Base-by-base conservation (phyloP, 1,140 invertebrate species). In the Berghia stephanieae region DNA sequence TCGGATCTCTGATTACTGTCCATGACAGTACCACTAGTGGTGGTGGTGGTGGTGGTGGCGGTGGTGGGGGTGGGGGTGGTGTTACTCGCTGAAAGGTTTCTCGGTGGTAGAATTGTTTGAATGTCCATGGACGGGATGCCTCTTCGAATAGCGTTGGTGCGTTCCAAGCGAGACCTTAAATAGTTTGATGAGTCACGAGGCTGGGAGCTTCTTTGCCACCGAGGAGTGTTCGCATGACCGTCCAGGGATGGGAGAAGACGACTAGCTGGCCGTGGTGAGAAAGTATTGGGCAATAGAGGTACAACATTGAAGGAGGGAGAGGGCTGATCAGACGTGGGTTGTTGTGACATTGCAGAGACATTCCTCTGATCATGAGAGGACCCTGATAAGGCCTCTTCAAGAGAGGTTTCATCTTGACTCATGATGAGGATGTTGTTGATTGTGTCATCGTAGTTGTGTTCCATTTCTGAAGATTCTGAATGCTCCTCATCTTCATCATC, bases 401-500 rank as follows among this genome's bases (percentile, higher is more conserved):
- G 63, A 0, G 63, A 27, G 24, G 74, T 38, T 44, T 76, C 74
- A 38, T 76, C 75, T n/a, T 73, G 75, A 24, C 71, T 73, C 3
- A 79, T 63, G 13, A 79, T 73, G 31, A 79, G 38, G 27, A 76
- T 76, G 63, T 73, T 72, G 63, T 75, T 79, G 52, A 78, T 71
- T 49, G 77, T 80, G 79, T 86, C 85, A 70, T 86, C 85, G 78
- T 85, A 86, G 72, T 83, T 83, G 80, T 86, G 84, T 79, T 84
- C 82, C 38, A 84, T 75, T 34, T 76, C 74, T 49, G 60, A 76
- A 3, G 74, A 66, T 74, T 86, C 84, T 4, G 80, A 80, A 74
- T 83, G 84, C 76, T 87, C 86, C 27, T 81, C 77, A 34, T 87
- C 85, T 40, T 83, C 81, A 34, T 79, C 77, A n/a, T 82, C 78